Percentiles rank a stretch among this genome's conserved stretches.
These are phyloP conservation scores for Drosophila fuyamai DNA, from an alignment of 1,140 invertebrate genomes.

Conservation along the genomic window DNA sequence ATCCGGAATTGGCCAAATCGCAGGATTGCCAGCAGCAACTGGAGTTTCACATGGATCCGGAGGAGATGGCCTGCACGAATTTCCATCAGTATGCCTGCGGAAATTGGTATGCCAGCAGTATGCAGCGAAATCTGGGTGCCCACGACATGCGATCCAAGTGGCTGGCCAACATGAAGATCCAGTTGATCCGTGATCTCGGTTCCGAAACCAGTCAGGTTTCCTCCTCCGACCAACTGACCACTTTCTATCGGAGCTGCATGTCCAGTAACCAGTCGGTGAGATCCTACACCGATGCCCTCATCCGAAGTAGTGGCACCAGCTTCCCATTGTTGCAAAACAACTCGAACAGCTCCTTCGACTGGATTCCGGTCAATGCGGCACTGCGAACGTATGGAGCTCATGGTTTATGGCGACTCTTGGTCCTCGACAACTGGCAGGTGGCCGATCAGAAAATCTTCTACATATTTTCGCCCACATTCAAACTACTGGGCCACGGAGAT, in stretches of 20 bases:
- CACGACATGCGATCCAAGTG: constrained; percentile 60
- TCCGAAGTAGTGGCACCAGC: not conserved
- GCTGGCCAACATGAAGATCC: constrained; percentile 60
- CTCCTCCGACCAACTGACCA: constrained; percentile 3
- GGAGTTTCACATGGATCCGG: constrained; percentile 42
- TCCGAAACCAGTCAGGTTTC: not conserved
- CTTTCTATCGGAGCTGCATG: constrained; percentile 65
- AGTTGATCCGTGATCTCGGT: constrained; percentile 53
- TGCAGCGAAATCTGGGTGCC: constrained; percentile 46
- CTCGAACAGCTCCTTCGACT: constrained; percentile 33
- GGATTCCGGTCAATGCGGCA: constrained; percentile 49
- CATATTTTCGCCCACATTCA: constrained; percentile 62
- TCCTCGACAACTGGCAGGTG: constrained; percentile 74
- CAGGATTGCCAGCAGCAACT: constrained; percentile 13
- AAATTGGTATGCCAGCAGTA: constrained; percentile 59
- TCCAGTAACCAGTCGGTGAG: constrained; percentile 35
- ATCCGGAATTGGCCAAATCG: not conserved
- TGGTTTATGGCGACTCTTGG: constrained; percentile 55
- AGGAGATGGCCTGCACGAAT: constrained; percentile 53
- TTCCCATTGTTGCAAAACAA: constrained; percentile 1
- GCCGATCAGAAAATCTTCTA: constrained; percentile 71
- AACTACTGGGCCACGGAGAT: constrained; percentile 28
- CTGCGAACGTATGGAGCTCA: constrained; percentile 64
- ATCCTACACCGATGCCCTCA: constrained; percentile 56
- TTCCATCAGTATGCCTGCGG: constrained; percentile 76